Conservation (phyloP, 2,113 vertebrate species). For the Syngnathoides biaculeatus region DNA sequence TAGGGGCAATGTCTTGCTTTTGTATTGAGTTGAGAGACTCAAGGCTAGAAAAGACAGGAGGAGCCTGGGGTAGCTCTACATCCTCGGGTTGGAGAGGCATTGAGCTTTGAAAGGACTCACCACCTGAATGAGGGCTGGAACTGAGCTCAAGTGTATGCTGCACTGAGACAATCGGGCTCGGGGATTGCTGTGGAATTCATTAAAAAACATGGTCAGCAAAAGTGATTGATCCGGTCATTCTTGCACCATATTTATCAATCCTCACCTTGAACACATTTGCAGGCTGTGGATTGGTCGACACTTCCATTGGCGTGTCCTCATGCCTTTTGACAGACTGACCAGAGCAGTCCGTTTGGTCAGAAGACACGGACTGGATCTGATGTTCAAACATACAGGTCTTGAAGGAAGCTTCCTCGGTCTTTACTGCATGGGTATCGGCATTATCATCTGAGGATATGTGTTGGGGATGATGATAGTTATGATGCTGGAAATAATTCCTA, state of each 20-base stretch:
- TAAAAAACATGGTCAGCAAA: neutral
- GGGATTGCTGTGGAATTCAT: slow-evolving; percentile 61
- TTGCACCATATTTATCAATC: neutral
- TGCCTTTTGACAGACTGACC: slow-evolving; percentile 80
- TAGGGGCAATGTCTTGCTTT: slow-evolving; percentile 85
- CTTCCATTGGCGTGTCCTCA: slow-evolving; percentile 95
- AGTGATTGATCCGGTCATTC: neutral
- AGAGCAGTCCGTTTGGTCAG: slow-evolving; percentile 79
- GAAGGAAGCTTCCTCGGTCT: slow-evolving; percentile 86
- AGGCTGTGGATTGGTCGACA: slow-evolving; percentile 81
- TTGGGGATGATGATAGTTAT: slow-evolving; percentile 11
- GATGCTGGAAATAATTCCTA: neutral
- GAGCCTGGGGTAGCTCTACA: slow-evolving; percentile 79
- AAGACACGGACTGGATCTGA: slow-evolving; percentile 84
- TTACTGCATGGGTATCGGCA: slow-evolving; percentile 81
- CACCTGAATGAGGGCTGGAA: slow-evolving; percentile 72
- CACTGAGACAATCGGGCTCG: slow-evolving; percentile 80
- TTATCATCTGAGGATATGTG: slow-evolving; percentile 64
- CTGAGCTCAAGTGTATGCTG: slow-evolving; percentile 84
- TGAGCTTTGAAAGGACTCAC: slow-evolving; percentile 79
- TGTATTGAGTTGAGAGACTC: slow-evolving; percentile 85
- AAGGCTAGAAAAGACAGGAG: slow-evolving; percentile 77
- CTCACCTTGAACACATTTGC: slow-evolving; percentile 82
- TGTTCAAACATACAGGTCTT: slow-evolving; percentile 91
- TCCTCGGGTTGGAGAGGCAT: slow-evolving; percentile 84